Base-by-base conservation (phyloP, 2,113 vertebrate species). In the Climacteris rufus region DNA sequence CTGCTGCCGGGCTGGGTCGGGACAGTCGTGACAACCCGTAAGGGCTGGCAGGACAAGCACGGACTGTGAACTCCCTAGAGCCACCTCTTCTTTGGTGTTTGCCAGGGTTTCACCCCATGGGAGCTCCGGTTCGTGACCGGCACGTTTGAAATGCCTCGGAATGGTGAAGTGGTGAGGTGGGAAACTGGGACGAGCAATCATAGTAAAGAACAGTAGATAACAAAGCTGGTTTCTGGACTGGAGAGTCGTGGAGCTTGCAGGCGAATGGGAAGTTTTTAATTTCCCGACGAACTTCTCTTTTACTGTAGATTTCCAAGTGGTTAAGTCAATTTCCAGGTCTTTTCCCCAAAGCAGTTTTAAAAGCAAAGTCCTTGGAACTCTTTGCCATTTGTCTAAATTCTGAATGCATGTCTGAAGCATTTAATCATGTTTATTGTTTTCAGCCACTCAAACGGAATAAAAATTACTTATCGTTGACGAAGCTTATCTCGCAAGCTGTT, bases 371-470 rank as follows among this genome's bases (percentile, higher is more conserved):
- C 68, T 95, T 94, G 86, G 74, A 71, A 85, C 89, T 89, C 74
- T 93, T 87, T 83, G 81, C 96, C 61, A 50, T 97, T 97, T 97
- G 96, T 96, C 96, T 97, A 65, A 70, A 90, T 96, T 89, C 92
- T 98, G 93, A 97, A 95, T 93, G 96, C 97, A 44, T 59, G 96
- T 97, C 98, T 97, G 94, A 97, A 97, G 95, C 94, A 65, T 95
- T 98, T 98, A 98, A 98, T 98, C 97, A 97, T 91, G 94, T 97
- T 97, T 98, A 97, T 98, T 98, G 98, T 98, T 96, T 97, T 94
- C 96, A 97, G 25, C 97, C 97, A 97, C 95, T 98, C 97, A 98
- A 92, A 98, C 69, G 95, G 97, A 98, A 98, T 98, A 98, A 98
- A 98, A 98, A 98, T 98, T 97, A 97, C 97, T 97, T 97, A 96